These are phyloP conservation scores for Tenthredo scrophulariae DNA, from an alignment of 2,888 invertebrate species.

Conservation along the genomic window DNA sequence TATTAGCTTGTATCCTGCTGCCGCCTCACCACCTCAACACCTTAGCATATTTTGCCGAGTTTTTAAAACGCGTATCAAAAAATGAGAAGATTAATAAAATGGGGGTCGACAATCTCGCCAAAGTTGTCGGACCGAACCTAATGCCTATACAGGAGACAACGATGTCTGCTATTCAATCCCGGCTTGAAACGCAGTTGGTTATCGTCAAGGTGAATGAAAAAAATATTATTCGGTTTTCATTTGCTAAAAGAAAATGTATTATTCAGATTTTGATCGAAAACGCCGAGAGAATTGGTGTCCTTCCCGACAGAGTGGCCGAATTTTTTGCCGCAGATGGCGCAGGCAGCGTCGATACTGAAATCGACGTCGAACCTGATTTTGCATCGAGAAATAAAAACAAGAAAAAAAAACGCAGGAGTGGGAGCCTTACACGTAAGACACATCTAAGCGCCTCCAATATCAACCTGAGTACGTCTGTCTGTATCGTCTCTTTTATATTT, in stretches of 20 bases:
- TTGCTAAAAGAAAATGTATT: too few relatives aligned
- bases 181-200: conserved; percentile 85
- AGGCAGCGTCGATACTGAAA: conserved; percentile 70
- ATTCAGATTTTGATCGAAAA: conserved; percentile 88
- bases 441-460: conserved; percentile 69
- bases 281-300: conserved; percentile 86
- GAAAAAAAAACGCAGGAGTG: conserved; percentile 91
- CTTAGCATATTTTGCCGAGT: conserved; percentile 90
- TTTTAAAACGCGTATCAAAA: conserved; percentile 85
- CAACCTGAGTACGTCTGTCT: conserved; percentile 68
- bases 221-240: too few relatives aligned
- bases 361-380: conserved; percentile 67
- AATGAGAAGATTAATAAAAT: conserved; percentile 89
- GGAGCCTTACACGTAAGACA: conserved; percentile 89
- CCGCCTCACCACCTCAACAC: conserved; percentile 89
- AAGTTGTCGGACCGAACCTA: conserved; percentile 91
- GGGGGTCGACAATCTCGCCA: conserved; percentile 90
- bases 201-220: conserved; percentile 82
- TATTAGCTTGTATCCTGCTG: conserved; percentile 85
- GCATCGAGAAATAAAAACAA: conserved; percentile 77
- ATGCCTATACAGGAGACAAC: conserved; percentile 88
- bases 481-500: background rate
- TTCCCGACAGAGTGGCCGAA: conserved; percentile 83
- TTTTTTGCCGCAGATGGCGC: conserved; percentile 71
- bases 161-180: conserved; percentile 80